Evolutionary conservation across 2,888 invertebrate genomes (phyloP).

Genomic region (Metalampra italica): DNA sequence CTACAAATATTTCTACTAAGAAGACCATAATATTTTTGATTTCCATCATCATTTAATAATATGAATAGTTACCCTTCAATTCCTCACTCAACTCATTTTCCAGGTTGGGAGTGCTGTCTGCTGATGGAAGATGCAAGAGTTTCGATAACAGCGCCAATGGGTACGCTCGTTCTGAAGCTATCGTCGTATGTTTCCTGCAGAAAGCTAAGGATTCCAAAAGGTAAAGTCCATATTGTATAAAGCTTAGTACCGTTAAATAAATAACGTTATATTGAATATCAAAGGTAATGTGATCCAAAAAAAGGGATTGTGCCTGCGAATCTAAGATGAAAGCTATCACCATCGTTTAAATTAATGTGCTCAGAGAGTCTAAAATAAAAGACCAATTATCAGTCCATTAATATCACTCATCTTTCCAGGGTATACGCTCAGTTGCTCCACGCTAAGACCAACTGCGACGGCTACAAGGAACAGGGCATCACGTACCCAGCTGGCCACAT

Average conservation of each 20-base stretch:
- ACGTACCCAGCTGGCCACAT: slow-evolving; percentile 82
- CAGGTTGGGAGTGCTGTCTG: slow-evolving; percentile 87
- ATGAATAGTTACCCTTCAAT: too few species aligned
- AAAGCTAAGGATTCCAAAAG: slow-evolving; percentile 82
- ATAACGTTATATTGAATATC: too few species aligned
- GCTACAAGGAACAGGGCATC: slow-evolving; percentile 84
- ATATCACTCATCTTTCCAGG: neutral
- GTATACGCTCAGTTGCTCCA: slow-evolving; percentile 84
- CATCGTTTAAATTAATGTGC: too few species aligned
- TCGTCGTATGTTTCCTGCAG: slow-evolving; percentile 85
- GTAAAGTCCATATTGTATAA: slow-evolving; percentile 34
- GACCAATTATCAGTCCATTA: too few species aligned
- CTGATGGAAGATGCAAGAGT: slow-evolving; percentile 92
- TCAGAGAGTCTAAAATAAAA: too few species aligned
- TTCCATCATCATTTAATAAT: too few species aligned
- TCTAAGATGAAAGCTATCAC: too few species aligned
- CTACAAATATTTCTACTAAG: too few species aligned
- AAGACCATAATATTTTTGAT: too few species aligned
- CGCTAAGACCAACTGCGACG: slow-evolving; percentile 90
- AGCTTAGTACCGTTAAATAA: too few species aligned
- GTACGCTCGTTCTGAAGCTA: slow-evolving; percentile 90
- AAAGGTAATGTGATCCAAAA: too few species aligned
- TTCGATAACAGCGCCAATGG: slow-evolving; percentile 92
- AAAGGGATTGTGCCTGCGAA: too few species aligned
- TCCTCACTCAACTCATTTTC: slow-evolving; percentile 20